A percentile compares a stretch with the other conserved stretches of the same genome.
phyloP scores from a whole-genome alignment of 2,113 vertebrate species.

The Tretioscincus oriximinensis region DNA sequence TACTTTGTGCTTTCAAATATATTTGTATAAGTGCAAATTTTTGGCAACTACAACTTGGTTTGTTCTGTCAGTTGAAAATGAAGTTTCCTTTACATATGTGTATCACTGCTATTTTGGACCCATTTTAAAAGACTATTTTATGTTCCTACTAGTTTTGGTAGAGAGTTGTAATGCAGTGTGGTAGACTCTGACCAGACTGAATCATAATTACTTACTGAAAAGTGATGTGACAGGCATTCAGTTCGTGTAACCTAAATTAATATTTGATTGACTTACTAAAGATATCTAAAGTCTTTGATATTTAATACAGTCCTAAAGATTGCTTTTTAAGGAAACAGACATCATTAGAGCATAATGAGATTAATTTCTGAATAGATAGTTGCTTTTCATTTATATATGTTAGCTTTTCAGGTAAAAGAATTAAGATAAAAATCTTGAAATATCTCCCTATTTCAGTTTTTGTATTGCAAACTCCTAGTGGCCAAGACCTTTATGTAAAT shows the following conservation, averaged over 20 bases:
- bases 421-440: neutral
- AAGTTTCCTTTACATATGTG: conserved; percentile 39
- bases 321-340: too few relatives aligned
- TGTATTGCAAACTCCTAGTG: neutral
- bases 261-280: neutral
- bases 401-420: neutral
- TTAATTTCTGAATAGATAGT: neutral
- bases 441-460: neutral
- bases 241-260: too few relatives aligned
- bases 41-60: neutral
- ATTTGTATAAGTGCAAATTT: conserved; percentile 26
- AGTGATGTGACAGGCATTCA: neutral
- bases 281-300: neutral
- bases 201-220: neutral
- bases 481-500: neutral
- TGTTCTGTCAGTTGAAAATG: conserved; percentile 35
- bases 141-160: neutral
- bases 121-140: conserved; percentile 17
- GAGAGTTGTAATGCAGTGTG: conserved; percentile 2
- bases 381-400: neutral
- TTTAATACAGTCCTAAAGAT: neutral
- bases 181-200: neutral
- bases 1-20: conserved; percentile 12
- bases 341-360: too few relatives aligned
- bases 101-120: conserved; percentile 19